Conservation (phyloP, 2,113 vertebrate genomes). For the Dendropsophus ebraccatus region DNA sequence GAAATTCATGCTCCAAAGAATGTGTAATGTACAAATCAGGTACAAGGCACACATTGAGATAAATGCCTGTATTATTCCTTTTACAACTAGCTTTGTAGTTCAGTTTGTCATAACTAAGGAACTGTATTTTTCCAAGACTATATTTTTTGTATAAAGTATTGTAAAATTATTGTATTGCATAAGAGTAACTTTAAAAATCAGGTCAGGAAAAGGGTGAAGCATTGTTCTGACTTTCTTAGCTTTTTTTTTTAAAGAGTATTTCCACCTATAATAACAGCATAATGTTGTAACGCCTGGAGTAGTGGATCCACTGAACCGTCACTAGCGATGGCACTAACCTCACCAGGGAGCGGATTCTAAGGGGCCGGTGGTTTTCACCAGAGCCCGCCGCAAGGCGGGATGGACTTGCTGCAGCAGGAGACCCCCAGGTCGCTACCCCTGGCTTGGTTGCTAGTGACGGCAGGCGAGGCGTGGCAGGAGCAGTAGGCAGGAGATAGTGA, state of each 20-base stretch:
- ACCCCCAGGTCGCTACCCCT: no score
- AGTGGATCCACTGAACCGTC: no score
- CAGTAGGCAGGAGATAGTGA: no score
- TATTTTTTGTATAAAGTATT: neutral
- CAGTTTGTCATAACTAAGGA: neutral
- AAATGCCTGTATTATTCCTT: slow-evolving; percentile 36
- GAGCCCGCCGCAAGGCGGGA: no score
- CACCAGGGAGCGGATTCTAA: no score
- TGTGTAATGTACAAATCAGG: slow-evolving; percentile 22
- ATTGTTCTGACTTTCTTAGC: neutral
- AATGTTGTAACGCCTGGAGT: no score
- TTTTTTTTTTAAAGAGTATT: no score
- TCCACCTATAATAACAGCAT: neutral
- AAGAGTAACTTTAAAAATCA: neutral
- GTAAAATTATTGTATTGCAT: neutral
- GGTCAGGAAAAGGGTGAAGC: neutral
- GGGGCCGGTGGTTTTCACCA: no score
- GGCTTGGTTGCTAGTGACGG: no score
- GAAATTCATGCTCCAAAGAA: slow-evolving; percentile 25
- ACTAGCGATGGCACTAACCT: no score
- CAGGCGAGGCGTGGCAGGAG: no score
- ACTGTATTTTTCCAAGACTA: slow-evolving; percentile 20
- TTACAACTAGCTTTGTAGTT: neutral
- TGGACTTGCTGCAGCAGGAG: no score
- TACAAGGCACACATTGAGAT: slow-evolving; percentile 29